Evolutionary conservation across 2,888 invertebrate genomes (phyloP).

Genomic region (Hypercompe scribonia): DNA sequence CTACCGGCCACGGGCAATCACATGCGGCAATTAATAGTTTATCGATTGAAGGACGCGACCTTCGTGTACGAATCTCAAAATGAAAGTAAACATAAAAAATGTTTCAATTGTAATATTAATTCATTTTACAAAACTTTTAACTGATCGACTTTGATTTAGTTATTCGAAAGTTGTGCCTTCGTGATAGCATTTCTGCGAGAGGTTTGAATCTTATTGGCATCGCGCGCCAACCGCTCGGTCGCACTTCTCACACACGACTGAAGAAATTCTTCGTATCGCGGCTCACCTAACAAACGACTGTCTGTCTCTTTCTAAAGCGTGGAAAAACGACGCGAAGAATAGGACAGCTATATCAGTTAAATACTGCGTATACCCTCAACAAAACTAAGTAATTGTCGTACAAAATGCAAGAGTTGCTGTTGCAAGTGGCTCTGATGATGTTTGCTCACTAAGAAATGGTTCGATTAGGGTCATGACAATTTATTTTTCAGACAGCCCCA

Average conservation of each 20-base stretch:
- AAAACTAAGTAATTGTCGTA: slow-evolving; percentile 69
- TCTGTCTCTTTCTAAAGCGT: slow-evolving; percentile 55
- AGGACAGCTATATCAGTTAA: slow-evolving; percentile 67
- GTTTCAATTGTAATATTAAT: slow-evolving; percentile 65
- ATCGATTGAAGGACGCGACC: slow-evolving; percentile 85
- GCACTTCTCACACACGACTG: slow-evolving; percentile 73
- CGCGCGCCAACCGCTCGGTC: slow-evolving; percentile 75
- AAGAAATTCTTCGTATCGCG: slow-evolving; percentile 47
- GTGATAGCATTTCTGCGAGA: slow-evolving; percentile 83
- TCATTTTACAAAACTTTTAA: slow-evolving; percentile 72
- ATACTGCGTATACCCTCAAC: slow-evolving; percentile 71
- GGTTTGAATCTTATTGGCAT: slow-evolving; percentile 76
- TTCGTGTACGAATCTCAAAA: slow-evolving; percentile 75
- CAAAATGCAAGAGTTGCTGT: slow-evolving; percentile 73
- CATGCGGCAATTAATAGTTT: slow-evolving; percentile 83
- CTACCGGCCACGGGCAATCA: slow-evolving; percentile 76
- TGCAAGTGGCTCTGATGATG: slow-evolving; percentile 63
- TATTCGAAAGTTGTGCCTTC: slow-evolving; percentile 83
- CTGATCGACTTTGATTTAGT: slow-evolving; percentile 67
- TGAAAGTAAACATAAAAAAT: slow-evolving; percentile 76
- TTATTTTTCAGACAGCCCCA: slow-evolving; percentile 68
- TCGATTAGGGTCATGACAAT: slow-evolving; percentile 75
- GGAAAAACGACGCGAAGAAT: slow-evolving; percentile 38
- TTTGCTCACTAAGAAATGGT: slow-evolving; percentile 67
- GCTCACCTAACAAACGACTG: slow-evolving; percentile 47